Conservation (phyloP, 2,797 vertebrate genomes). For the Acanthurus lineatus region DNA sequence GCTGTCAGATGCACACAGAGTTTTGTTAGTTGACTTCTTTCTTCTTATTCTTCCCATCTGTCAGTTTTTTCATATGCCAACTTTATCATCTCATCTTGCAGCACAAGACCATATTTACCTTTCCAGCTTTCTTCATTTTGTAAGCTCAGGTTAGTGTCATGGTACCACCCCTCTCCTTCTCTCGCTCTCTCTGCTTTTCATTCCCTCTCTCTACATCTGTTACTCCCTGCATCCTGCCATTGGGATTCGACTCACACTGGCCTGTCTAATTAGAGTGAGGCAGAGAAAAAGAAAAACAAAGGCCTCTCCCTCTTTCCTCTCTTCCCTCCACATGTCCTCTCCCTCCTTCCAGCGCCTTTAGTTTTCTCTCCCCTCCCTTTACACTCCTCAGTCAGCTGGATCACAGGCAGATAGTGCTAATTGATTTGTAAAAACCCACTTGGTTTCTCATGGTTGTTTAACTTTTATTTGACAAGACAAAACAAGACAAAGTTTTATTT, state of each 20-base stretch:
- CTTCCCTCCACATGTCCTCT: slow-evolving; percentile 62
- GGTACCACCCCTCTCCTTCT: background rate
- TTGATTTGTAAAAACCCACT: slow-evolving; percentile 79
- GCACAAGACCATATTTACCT: slow-evolving; percentile 44
- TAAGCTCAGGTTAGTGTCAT: slow-evolving; percentile 39
- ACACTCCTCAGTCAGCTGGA: slow-evolving; percentile 57
- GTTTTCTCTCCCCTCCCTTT: slow-evolving; percentile 46
- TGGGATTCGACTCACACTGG: slow-evolving; percentile 82
- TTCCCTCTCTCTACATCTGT: slow-evolving; percentile 65
- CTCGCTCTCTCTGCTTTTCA: slow-evolving; percentile 26
- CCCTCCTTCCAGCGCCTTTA: slow-evolving; percentile 53
- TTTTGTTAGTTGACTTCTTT: slow-evolving; percentile 18
- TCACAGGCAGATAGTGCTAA: slow-evolving; percentile 74
- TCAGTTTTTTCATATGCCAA: slow-evolving; percentile 24
- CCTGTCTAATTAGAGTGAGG: slow-evolving; percentile 83
- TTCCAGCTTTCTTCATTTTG: slow-evolving; percentile 17
- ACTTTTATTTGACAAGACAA: slow-evolving; percentile 15
- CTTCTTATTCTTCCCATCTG: slow-evolving; percentile 1
- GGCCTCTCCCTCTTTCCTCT: slow-evolving; percentile 63
- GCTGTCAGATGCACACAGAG: slow-evolving; percentile 29
- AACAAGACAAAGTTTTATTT: slow-evolving; percentile 13
- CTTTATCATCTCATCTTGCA: slow-evolving; percentile 27
- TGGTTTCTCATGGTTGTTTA: slow-evolving; percentile 34
- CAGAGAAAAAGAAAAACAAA: slow-evolving; percentile 74
- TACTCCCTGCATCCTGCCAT: slow-evolving; percentile 66